Evolutionary conservation across 2,113 vertebrate species (phyloP).

Genomic region (Anguilla japonica): DNA sequence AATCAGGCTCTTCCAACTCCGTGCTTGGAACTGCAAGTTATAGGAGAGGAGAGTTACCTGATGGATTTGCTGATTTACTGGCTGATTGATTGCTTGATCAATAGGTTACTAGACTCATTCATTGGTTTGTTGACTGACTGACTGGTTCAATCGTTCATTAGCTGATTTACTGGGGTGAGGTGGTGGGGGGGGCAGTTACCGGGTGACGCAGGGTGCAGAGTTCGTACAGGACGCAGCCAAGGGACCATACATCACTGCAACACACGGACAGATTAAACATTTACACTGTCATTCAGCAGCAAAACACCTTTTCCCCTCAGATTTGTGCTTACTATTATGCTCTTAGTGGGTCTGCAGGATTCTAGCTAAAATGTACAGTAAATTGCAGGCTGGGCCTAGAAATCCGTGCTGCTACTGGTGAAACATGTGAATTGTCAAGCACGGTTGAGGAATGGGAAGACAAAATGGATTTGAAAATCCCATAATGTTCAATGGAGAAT

Average conservation of each 20-base stretch:
- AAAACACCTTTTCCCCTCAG: not conserved
- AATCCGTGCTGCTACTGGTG: too few relatives aligned
- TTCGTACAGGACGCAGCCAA: slow-evolving; percentile 92
- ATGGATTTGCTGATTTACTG: too few relatives aligned
- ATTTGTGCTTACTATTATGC: not conserved
- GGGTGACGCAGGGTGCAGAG: slow-evolving; percentile 88
- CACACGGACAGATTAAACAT: slow-evolving; percentile 36
- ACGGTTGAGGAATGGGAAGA: too few relatives aligned
- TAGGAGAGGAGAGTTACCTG: not conserved
- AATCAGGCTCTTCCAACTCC: slow-evolving; percentile 90
- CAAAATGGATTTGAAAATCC: too few relatives aligned
- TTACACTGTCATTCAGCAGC: not conserved
- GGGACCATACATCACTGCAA: slow-evolving; percentile 92
- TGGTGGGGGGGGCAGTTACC: slow-evolving; percentile 61
- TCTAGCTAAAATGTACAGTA: too few relatives aligned
- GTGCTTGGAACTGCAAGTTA: slow-evolving; percentile 82
- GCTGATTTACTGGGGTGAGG: not conserved
- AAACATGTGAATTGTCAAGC: too few relatives aligned
- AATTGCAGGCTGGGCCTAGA: too few relatives aligned
- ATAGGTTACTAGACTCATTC: too few relatives aligned
- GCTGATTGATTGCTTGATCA: too few relatives aligned
- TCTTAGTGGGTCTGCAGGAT: not conserved
- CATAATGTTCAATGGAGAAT: too few relatives aligned
- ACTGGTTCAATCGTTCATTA: too few relatives aligned
- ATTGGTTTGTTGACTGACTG: too few relatives aligned